Evolutionary conservation across 2,113 vertebrate genomes (phyloP), one percentile per base, ranked within the genome.

Genomic region (Aegotheles bennettii): DNA sequence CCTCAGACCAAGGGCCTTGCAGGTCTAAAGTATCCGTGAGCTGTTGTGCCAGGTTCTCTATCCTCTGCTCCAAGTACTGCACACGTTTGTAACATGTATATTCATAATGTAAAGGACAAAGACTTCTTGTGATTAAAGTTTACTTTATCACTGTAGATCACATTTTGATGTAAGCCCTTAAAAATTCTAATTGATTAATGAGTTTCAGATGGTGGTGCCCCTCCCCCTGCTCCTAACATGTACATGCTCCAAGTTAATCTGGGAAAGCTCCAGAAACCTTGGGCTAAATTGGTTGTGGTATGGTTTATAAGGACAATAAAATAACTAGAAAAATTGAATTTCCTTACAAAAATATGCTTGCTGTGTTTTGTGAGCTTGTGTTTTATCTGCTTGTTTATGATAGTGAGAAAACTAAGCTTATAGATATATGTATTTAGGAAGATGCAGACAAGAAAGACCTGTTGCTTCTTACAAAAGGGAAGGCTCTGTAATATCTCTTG

Each of bases 101-200:
- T 89, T 86, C 63, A 80, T 69, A 68, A 90, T 0, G 35, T 45
- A 74, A 82, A 89, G 53, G 92, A 87, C 93, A 95, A 96, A 95
- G 77, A 68, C 63, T 97, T 95, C 81, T 97, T 95, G 77, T 94
- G 93, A 92, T 93, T 95, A 93, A 92, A 89, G 81, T 90, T 97
- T 95, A 84, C 70, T 89, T 95, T 95, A 92, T 96, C 89, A 69
- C 50, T 43, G 67, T 89, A 90, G 70, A 91, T 97, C 89, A 74
- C 88, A 90, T 95, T 97, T 97, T 97, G 94, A 96, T 97, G 76
- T 94, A 96, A 97, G 85, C 80, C n/a, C 67, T 96, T 97, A 96
- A 96, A 97, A 95, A 96, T 89, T 95, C 91, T 95, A 97, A 91
- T 97, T 97, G 92, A 97, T 95, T 96, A 96, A 97, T 96, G 87